Evolutionary conservation across 2,888 invertebrate species (phyloP), one percentile per base, ranked within the genome.

Genomic region (Timandra comae): DNA sequence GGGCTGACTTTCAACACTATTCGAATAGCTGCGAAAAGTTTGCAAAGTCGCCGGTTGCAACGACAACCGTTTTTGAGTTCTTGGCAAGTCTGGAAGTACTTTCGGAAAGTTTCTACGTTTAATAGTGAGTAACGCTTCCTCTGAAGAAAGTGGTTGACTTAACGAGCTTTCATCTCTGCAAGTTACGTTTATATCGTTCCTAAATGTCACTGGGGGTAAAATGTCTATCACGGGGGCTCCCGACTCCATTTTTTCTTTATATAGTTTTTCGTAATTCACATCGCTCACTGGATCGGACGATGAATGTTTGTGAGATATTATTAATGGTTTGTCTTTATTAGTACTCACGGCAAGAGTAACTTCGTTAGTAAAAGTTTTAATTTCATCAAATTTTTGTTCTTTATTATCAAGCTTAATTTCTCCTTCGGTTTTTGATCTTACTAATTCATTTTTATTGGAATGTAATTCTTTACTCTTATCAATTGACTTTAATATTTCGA

Each of bases 31-130:
- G 34, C 73, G 61, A 51, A 85, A 85, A 40, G 73, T 74, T 67
- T 82, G 79, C 34, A 85, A 63, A 34, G 66, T 48, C 3, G 77
- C 76, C 2, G 89, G 89, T 43, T 91, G 92, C 63, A 92, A 74
- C 1, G 91, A 91, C 33, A 90, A 73, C n/a, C 91, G 74, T 54
- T 91, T 91, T 56, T 86, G 85, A 21, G 72, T 53, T 50, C 73
- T 82, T 1, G 90, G 89, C 50, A 92, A 88, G 68, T 94, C 94
- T n/a, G 95, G 95, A 19, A 95, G 65, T 1, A 95, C 95, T 86
- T 95, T 95, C 0, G 95, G 95, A 60, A 91, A 95, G 63, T 94
- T 95, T 49, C 93, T 84, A 36, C 91, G 87, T 65, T 92, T 91
- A 25, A 95, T 92, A 19, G 91, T 90, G 41, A 88, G 79, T 30